A percentile compares a stretch with the other conserved stretches of the same genome.
Evolutionary conservation across 2,113 vertebrate genomes (phyloP).

Genomic region (Anguilla japonica): DNA sequence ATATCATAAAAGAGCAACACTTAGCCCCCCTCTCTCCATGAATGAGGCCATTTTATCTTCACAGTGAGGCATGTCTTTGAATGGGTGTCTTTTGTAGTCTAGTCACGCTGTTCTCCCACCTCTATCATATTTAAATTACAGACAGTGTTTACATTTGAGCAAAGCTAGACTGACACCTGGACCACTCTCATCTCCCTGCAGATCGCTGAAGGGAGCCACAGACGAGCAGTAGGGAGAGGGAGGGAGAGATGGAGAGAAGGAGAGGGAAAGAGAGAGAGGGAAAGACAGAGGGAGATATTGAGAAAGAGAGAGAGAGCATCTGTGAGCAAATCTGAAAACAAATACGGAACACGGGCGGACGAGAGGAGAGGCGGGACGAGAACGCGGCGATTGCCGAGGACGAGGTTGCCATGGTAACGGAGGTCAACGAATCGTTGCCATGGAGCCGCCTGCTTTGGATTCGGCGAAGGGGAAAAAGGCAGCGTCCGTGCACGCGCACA

Average conservation of each 20-base stretch:
- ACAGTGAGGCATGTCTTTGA: background rate
- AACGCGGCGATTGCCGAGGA: slow-evolving; percentile 23
- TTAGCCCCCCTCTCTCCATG: background rate
- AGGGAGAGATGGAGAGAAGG: too few relatives aligned
- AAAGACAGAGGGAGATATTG: background rate
- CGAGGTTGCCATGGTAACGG: slow-evolving; percentile 38
- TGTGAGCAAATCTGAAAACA: slow-evolving; percentile 19
- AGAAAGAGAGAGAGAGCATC: background rate
- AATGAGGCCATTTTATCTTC: background rate
- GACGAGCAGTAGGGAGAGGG: background rate
- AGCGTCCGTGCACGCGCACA: background rate
- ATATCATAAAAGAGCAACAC: background rate
- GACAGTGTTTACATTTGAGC: background rate
- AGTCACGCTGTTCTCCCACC: background rate
- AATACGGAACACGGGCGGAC: slow-evolving; percentile 43
- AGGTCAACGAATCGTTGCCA: slow-evolving; percentile 44
- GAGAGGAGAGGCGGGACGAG: background rate
- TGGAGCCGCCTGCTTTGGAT: slow-evolving; percentile 51
- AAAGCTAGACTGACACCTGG: background rate
- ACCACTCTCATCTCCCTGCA: background rate
- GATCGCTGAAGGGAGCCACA: background rate
- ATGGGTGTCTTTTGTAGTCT: background rate
- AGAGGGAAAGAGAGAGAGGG: background rate
- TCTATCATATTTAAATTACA: background rate
- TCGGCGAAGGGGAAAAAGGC: slow-evolving; percentile 24